These are phyloP conservation scores for Agapornis canus DNA, from an alignment of 2,797 vertebrate genomes.

Conservation along the genomic window DNA sequence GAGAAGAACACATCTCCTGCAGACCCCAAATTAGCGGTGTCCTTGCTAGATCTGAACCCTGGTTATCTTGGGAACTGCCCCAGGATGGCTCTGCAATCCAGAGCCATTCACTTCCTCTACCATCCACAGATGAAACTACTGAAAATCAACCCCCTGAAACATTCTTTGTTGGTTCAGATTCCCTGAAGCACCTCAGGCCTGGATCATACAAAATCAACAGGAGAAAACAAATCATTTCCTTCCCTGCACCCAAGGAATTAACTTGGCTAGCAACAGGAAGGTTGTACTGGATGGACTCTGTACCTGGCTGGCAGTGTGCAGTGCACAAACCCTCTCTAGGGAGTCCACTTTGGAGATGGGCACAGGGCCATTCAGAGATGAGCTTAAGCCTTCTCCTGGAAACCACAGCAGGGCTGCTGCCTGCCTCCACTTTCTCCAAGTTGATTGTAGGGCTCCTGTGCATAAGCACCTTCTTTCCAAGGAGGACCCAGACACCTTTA, in stretches of 20 bases:
- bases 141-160: background rate
- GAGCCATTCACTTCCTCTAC: background rate
- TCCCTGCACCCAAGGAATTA: background rate
- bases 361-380: rapidly evolving
- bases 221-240: background rate
- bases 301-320: background rate
- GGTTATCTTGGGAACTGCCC: background rate
- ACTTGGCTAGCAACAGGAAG: rapidly evolving
- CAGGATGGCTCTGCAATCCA: background rate
- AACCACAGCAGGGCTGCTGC: background rate
- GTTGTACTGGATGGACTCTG: background rate
- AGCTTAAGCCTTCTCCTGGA: background rate
- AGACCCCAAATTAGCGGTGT: background rate
- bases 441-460: rapidly evolving
- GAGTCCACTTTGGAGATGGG: background rate
- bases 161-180: background rate
- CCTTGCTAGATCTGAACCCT: background rate
- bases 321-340: background rate
- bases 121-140: background rate
- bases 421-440: background rate
- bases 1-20: background rate
- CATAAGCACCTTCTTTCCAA: background rate
- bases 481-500: background rate
- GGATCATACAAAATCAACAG: background rate
- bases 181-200: background rate